phyloP scores from a whole-genome alignment of 2,113 vertebrate species.

The Ammodytes dubius region DNA sequence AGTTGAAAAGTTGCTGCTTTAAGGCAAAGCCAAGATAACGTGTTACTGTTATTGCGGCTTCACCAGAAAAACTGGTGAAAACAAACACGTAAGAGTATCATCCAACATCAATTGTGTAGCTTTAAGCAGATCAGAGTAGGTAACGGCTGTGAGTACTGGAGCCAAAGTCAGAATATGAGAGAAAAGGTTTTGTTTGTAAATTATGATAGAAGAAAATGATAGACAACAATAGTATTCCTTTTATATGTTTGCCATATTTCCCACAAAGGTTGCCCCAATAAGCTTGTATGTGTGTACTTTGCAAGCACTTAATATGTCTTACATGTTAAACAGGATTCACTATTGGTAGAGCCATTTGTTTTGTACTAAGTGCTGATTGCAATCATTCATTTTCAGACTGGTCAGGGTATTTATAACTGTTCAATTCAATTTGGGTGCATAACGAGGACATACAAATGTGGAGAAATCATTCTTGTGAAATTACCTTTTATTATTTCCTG shows the following conservation, averaged over 20 bases:
- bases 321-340: conserved; percentile 69
- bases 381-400: conserved; percentile 73
- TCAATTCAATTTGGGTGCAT: conserved; percentile 58
- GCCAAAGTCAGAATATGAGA: conserved; percentile 57
- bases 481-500: conserved; percentile 39
- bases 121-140: conserved; percentile 67
- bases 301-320: conserved; percentile 73
- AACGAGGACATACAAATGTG: conserved; percentile 44
- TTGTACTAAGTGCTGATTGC: conserved; percentile 76
- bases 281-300: conserved; percentile 77
- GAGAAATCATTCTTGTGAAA: conserved; percentile 57
- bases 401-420: conserved; percentile 70
- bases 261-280: conserved; percentile 63
- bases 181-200: conserved; percentile 59
- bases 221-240: conserved; percentile 63
- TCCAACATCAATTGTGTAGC: conserved; percentile 65
- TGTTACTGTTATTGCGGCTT: conserved; percentile 38
- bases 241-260: conserved; percentile 66
- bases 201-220: conserved; percentile 50
- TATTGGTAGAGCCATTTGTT: conserved; percentile 74
- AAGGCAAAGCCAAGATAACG: conserved; percentile 50
- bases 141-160: conserved; percentile 44
- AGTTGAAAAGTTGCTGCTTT: conserved; percentile 56
- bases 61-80: conserved; percentile 28
- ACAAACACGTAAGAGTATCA: conserved; percentile 37